Evolutionary conservation across 2,797 vertebrate species (phyloP).

Genomic region (Myotis daubentonii): DNA sequence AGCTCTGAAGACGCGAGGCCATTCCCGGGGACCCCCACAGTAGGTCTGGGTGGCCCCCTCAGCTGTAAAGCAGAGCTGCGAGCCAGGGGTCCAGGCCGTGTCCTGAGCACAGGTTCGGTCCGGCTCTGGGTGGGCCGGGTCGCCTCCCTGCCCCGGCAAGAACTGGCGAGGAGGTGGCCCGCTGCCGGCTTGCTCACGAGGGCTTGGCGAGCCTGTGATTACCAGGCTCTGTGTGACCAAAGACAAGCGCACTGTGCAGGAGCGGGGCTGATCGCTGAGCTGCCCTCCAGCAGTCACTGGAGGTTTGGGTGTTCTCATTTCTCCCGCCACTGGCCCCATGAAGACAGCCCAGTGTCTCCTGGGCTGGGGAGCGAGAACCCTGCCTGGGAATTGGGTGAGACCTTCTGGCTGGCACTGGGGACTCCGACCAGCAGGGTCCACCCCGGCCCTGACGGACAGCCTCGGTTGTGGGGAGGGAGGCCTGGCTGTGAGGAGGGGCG

Average conservation of each 20-base stretch:
- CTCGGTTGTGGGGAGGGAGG: rapidly evolving
- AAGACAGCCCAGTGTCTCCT: neutral
- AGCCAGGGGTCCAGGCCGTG: neutral
- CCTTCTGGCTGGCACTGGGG: neutral
- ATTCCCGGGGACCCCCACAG: neutral
- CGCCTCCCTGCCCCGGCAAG: neutral
- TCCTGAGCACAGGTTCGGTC: neutral
- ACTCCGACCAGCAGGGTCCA: too few species aligned
- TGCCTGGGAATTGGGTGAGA: neutral
- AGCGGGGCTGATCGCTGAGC: neutral
- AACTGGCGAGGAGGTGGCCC: neutral
- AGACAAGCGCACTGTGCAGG: neutral
- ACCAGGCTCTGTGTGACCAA: neutral
- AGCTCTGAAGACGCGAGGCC: too few species aligned
- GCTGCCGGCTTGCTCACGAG: neutral
- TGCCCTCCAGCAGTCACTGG: neutral
- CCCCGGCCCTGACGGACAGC: too few species aligned
- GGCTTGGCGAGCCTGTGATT: neutral
- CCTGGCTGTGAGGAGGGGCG: too few species aligned
- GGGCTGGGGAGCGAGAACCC: neutral
- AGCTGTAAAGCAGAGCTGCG: neutral
- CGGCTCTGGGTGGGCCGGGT: neutral
- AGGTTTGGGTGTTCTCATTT: neutral
- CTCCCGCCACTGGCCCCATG: neutral
- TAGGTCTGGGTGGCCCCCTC: neutral